phyloP scores from a whole-genome alignment of 2,797 vertebrate genomes.

The Selene dorsalis region DNA sequence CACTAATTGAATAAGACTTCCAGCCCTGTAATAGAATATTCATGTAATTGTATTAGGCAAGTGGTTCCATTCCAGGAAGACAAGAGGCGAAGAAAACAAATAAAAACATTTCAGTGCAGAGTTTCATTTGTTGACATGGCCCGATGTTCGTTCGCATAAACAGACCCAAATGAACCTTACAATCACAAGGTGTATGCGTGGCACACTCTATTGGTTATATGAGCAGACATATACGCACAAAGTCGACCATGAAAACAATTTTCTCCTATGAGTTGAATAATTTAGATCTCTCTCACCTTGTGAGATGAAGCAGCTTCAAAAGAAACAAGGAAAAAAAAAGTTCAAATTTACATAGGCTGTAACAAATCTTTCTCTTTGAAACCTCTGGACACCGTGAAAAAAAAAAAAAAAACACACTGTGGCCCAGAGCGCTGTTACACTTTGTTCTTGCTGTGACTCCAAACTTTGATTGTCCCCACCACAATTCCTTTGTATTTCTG shows the following conservation, averaged over 20 bases:
- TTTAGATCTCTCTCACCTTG: conserved; percentile 48
- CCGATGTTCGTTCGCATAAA: conserved; percentile 13
- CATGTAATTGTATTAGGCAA: conserved; percentile 34
- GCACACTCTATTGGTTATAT: neutral
- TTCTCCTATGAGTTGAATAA: conserved; percentile 28
- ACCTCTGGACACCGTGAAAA: conserved; percentile 20
- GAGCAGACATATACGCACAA: conserved; percentile 14
- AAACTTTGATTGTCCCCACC: conserved; percentile 51
- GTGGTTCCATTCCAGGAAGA: conserved; percentile 34
- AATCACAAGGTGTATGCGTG: neutral
- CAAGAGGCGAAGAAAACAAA: conserved; percentile 30
- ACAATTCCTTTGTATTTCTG: conserved; percentile 57
- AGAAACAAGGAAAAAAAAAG: conserved; percentile 17
- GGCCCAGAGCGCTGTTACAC: conserved; percentile 41
- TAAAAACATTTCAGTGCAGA: conserved; percentile 21
- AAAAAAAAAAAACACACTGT: neutral
- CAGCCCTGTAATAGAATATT: conserved; percentile 42
- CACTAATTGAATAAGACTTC: conserved; percentile 45
- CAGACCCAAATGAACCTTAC: conserved; percentile 12
- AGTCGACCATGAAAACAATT: conserved; percentile 45
- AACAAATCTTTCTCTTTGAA: conserved; percentile 56
- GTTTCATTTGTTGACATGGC: conserved; percentile 28
- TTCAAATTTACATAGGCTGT: conserved; percentile 22
- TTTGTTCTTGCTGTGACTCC: conserved; percentile 50
- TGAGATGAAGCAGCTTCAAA: conserved; percentile 46